Conservation (phyloP, 2,113 vertebrate species). For the Mixornis gularis region DNA sequence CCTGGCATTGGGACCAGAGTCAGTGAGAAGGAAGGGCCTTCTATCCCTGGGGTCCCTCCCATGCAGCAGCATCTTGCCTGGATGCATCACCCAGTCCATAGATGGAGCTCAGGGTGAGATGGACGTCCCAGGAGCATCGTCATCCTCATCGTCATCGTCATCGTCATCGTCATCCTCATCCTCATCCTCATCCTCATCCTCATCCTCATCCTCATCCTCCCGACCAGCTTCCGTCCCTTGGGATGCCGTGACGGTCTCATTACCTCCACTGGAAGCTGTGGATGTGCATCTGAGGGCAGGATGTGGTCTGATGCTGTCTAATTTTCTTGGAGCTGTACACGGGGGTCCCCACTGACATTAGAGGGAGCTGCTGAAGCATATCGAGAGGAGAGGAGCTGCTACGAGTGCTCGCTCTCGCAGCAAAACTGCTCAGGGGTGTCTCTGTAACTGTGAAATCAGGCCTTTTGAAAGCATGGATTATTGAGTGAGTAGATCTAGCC, state of each 20-base stretch:
- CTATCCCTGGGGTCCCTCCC: neutral
- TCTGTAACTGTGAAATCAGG: slow-evolving; percentile 49
- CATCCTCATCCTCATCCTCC: neutral
- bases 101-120: neutral
- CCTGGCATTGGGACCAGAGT: neutral
- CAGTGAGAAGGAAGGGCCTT: neutral
- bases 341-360: slow-evolving; percentile 36
- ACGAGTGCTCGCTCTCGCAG: neutral
- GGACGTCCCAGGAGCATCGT: neutral
- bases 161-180: no score
- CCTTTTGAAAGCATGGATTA: slow-evolving; percentile 48
- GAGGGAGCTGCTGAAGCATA: slow-evolving; percentile 27
- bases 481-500: slow-evolving; percentile 41
- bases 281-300: neutral
- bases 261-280: neutral
- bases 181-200: neutral
- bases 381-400: slow-evolving; percentile 3
- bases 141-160: neutral
- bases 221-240: neutral
- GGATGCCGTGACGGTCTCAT: neutral
- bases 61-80: rapidly evolving
- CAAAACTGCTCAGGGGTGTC: slow-evolving; percentile 41
- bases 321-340: slow-evolving; percentile 19
- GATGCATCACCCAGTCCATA: rapidly evolving
- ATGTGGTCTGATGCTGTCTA: slow-evolving; percentile 1